Base-by-base conservation (phyloP, 2,888 invertebrate genomes). In the Hirudinaria manillensis region DNA sequence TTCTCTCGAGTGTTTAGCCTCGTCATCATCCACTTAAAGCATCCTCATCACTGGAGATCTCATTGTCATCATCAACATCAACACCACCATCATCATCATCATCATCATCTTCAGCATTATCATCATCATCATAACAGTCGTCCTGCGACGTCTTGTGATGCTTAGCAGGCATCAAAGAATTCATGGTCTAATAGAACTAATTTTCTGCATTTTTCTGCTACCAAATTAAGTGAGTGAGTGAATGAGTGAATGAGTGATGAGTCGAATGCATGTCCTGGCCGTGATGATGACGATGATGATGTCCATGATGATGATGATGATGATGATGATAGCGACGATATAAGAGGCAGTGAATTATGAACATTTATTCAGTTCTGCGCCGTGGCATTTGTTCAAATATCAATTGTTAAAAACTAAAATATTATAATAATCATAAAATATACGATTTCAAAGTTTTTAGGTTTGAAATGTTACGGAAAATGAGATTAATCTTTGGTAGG, bases 291-390 rank as follows among this genome's bases (percentile, higher is more conserved):
- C n/a, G 29, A 61, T 27, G 61, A 61, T 16, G 24, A 16, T 19
- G 61, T 21, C 61, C 2, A 61, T 3, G 61, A 61, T 16, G 61
- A n/a, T 16, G 61, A 61, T 10, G 61, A 61, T n/a, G 61, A 61
- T n/a, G 61, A 16, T n/a, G 61, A 61, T n/a, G 61, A 61, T n/a
- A n/a, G n/a, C 10, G 61, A 61, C n/a, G 61, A 56, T 56, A 61
- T 13, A n/a, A 61, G 13, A 21, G 21, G 13, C 13, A 53, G 13
- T 13, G 53, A 53, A 53, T 21, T 53, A 53, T 53, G 53, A 53
- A 21, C 13, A 21, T 53, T 53, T 21, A 53, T 53, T 21, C 53
- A 53, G 13, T 21, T 16, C 53, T 21, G 21, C 13, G 13, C 21
- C 53, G 13, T 53, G 13, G 13, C 21, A 13, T 53, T 21, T 21